Conservation (phyloP, 2,888 invertebrate genomes). For the Coleophora deauratella region DNA sequence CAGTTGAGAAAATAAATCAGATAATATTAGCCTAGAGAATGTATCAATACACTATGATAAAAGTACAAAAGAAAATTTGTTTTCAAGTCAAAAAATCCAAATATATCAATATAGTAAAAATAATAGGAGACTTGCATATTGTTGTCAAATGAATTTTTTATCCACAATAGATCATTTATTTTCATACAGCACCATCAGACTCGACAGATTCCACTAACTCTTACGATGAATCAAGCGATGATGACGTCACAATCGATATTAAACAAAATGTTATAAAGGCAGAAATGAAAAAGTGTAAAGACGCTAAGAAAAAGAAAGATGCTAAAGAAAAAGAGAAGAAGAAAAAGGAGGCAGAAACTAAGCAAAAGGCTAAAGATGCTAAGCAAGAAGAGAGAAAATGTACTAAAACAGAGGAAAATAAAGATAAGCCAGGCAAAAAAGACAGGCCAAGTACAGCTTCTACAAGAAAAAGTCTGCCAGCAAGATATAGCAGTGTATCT, state of each 20-base stretch:
- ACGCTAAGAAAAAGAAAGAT: background rate
- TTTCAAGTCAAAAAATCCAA: no score
- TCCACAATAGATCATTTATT: no score
- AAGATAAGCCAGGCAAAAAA: constrained; percentile 1
- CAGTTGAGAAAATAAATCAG: no score
- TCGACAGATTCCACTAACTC: constrained; percentile 42
- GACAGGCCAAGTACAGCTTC: constrained; percentile 5
- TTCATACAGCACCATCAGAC: constrained; percentile 36
- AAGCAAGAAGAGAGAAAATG: constrained; percentile 5
- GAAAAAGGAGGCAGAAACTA: constrained; percentile 2
- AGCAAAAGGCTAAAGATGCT: constrained; percentile 1
- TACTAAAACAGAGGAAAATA: constrained; percentile 3
- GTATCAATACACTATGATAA: no score
- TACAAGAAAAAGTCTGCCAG: background rate
- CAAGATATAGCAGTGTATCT: background rate
- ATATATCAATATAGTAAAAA: no score
- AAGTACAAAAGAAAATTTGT: no score
- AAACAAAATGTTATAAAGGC: background rate
- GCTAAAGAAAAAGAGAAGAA: constrained; percentile 12
- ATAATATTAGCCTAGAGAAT: no score
- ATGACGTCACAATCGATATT: background rate
- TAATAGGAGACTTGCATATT: no score
- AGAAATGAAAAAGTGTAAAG: background rate
- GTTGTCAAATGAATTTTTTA: no score
- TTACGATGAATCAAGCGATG: constrained; percentile 5